These are phyloP conservation scores for Saccopteryx leptura DNA, from an alignment of 2,113 vertebrate species.

Conservation along the genomic window DNA sequence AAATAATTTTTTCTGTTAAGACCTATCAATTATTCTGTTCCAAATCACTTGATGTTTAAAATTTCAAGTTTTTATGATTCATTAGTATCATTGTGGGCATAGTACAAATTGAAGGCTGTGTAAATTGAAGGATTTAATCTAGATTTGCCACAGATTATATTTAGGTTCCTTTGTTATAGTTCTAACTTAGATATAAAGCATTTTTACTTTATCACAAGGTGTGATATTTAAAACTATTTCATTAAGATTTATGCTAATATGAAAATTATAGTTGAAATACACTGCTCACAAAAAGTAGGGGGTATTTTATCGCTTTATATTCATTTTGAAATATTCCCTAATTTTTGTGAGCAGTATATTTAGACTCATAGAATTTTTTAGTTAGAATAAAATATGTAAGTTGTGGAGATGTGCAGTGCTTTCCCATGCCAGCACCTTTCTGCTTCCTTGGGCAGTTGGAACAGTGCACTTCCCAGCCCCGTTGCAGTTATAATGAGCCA, in stretches of 20 bases:
- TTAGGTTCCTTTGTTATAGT: conserved; percentile 60
- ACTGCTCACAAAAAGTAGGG: no score
- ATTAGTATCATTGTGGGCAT: neutral
- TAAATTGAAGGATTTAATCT: conserved; percentile 62
- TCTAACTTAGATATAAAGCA: neutral
- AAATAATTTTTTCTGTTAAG: conserved; percentile 30
- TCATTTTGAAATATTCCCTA: no score
- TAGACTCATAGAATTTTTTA: conserved; percentile 8
- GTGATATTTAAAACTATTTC: conserved; percentile 40
- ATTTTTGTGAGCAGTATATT: neutral
- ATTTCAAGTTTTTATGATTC: conserved; percentile 58
- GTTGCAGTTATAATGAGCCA: neutral
- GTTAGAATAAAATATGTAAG: neutral
- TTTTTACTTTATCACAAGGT: conserved; percentile 47
- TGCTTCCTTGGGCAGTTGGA: neutral
- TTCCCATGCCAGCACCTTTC: neutral
- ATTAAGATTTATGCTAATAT: conserved; percentile 55
- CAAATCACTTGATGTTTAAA: conserved; percentile 55
- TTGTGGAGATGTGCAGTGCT: neutral
- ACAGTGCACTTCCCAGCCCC: neutral
- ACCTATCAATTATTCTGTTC: conserved; percentile 36
- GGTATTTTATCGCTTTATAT: no score
- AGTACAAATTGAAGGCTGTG: neutral
- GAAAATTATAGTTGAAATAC: conserved; percentile 35
- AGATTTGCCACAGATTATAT: neutral